Conservation (phyloP, 2,113 vertebrate genomes). For the Zingel zingel region DNA sequence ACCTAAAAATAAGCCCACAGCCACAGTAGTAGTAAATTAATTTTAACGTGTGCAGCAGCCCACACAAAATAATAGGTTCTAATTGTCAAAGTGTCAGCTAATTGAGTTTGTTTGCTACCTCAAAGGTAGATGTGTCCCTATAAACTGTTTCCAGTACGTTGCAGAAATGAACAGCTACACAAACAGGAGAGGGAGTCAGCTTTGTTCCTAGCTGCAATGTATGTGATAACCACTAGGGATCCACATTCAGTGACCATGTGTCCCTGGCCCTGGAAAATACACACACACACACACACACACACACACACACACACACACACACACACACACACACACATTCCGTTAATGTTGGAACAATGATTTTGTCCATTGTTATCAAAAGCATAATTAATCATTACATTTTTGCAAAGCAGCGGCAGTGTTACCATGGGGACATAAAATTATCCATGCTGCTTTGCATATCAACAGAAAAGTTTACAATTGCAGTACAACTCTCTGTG, state of each 20-base stretch:
- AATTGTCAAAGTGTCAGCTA: slow-evolving; percentile 16
- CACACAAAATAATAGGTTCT: slow-evolving; percentile 19
- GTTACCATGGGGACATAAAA: slow-evolving; percentile 77
- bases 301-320: slow-evolving; percentile 12
- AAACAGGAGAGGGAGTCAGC: slow-evolving; percentile 5
- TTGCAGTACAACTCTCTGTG: slow-evolving; percentile 45
- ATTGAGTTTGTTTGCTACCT: slow-evolving; percentile 12
- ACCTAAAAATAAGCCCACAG: slow-evolving; percentile 1
- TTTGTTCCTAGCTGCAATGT: slow-evolving; percentile 14
- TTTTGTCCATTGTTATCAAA: slow-evolving; percentile 69
- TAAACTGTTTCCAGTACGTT: background rate
- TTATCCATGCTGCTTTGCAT: slow-evolving; percentile 81
- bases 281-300: slow-evolving; percentile 34
- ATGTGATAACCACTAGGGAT: slow-evolving; percentile 12
- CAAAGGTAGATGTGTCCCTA: background rate
- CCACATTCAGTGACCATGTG: slow-evolving; percentile 5
- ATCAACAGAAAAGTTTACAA: slow-evolving; percentile 81
- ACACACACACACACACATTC: slow-evolving; percentile 23
- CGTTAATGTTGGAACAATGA: slow-evolving; percentile 65
- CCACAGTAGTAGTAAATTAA: background rate
- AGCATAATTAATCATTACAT: slow-evolving; percentile 81
- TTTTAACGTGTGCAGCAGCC: slow-evolving; percentile 6
- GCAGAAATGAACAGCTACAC: background rate
- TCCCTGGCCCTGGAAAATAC: background rate
- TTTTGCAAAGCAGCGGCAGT: slow-evolving; percentile 74